Base-by-base conservation (phyloP, 2,797 vertebrate genomes). In the Netta rufina region DNA sequence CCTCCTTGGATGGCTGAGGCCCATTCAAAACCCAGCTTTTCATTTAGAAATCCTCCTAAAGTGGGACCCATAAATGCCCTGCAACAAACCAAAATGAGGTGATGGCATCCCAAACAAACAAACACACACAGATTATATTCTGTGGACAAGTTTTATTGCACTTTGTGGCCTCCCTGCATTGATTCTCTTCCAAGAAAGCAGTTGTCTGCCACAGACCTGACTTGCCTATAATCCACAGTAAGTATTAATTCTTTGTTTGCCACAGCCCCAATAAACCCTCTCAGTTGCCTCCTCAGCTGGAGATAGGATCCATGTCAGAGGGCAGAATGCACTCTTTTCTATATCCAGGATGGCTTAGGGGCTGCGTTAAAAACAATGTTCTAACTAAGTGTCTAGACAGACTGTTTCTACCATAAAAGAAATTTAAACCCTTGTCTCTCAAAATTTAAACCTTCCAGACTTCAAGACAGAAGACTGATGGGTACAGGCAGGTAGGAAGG, bases 11-110 rank as follows among this genome's bases (percentile, higher is more conserved):
- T 65, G 71, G 97, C 96, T 45, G 98, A 96, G 4, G 98, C 97
- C 98, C 98, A 98, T 65, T 98, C 97, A 81, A 98, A 98, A 64
- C 97, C 94, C 62, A 98, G 92, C 83, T 96, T 96, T 41, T 98
- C 98, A 95, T 97, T 95, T 27, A 98, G 88, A 96, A 97, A 98
- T 84, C 98, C 98, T 82, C 98, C 98, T 27, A 98, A 61, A 7
- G 92, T 84, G 16, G 98, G 98, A 84, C 98, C 98, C 73, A 97
- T 32, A 94, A 98, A 98, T 79, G 97, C 91, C 58, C 98, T 98
- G 83, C 45, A 93, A 60, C 33, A 90, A 82, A 95, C 24, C 24
- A 80, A 54, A 79, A 67, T 21, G 24, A 89, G 32, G 6, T 30
- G 84, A 11, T 61, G 11, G 32, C 12, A 76, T 60, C 45, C 27